phyloP scores from a whole-genome alignment of 2,113 vertebrate genomes.

The Dasyprocta punctata region DNA sequence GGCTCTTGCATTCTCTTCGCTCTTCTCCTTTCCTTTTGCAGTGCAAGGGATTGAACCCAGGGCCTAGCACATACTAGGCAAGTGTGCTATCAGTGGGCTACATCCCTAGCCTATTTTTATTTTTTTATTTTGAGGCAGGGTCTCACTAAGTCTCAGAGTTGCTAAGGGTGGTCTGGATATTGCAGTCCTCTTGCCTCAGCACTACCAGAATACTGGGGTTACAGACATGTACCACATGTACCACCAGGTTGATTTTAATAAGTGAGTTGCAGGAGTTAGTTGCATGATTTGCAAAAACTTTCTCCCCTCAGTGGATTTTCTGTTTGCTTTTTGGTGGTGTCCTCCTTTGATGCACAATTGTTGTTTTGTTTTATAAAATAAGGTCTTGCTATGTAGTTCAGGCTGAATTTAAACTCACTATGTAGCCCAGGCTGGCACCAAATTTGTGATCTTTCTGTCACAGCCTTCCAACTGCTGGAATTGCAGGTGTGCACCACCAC shows the following conservation, averaged over 20 bases:
- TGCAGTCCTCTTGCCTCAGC: neutral
- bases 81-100: neutral
- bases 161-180: neutral
- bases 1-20: neutral
- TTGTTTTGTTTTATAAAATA: neutral
- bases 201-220: neutral
- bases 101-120: neutral
- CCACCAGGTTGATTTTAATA: neutral
- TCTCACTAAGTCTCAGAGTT: neutral
- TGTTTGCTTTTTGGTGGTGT: neutral
- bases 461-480: neutral
- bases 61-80: neutral
- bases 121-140: neutral
- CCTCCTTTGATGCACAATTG: neutral
- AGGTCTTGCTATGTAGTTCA: neutral
- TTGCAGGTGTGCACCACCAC: neutral
- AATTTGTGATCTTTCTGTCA: neutral
- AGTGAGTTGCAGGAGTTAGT: neutral
- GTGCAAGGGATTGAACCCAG: neutral
- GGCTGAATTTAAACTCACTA: neutral
- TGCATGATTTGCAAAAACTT: neutral
- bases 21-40: neutral
- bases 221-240: neutral
- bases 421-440: neutral
- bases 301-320: neutral